A percentile compares a stretch with the other conserved stretches of the same genome.
Evolutionary conservation across 2,113 vertebrate species (phyloP).

Genomic region (Phaethornis superciliosus): DNA sequence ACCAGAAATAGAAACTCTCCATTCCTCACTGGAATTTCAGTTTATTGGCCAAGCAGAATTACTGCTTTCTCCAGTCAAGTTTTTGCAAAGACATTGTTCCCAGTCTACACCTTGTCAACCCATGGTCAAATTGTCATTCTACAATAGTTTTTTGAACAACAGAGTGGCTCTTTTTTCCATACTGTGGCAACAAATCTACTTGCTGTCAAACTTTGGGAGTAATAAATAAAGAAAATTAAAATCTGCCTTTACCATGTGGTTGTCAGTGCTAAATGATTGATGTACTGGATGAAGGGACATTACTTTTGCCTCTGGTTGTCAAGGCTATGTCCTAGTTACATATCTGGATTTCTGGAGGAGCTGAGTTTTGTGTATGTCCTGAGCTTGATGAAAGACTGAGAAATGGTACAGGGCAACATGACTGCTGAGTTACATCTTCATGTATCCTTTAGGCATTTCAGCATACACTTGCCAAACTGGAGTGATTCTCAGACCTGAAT

Average conservation of each 20-base stretch:
- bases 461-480: not conserved
- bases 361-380: not conserved
- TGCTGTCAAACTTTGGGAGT: not conserved
- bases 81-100: not conserved
- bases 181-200: not conserved
- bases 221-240: not conserved
- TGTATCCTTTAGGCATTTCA: not conserved
- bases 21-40: slow-evolving; percentile 19
- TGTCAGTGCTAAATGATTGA: not conserved
- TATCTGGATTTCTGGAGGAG: not conserved
- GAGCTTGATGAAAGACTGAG: not conserved
- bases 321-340: not conserved
- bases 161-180: not conserved
- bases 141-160: not conserved
- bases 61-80: not conserved
- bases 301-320: not conserved
- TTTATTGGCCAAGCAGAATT: slow-evolving; percentile 14
- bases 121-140: not conserved
- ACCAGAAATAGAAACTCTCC: not conserved
- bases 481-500: not conserved
- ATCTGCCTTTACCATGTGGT: not conserved
- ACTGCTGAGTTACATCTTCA: not conserved
- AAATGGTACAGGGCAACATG: not conserved
- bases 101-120: not conserved
- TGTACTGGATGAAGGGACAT: not conserved